Evolutionary conservation across 2,888 invertebrate genomes (phyloP).

Genomic region (Bellardia pandia): DNA sequence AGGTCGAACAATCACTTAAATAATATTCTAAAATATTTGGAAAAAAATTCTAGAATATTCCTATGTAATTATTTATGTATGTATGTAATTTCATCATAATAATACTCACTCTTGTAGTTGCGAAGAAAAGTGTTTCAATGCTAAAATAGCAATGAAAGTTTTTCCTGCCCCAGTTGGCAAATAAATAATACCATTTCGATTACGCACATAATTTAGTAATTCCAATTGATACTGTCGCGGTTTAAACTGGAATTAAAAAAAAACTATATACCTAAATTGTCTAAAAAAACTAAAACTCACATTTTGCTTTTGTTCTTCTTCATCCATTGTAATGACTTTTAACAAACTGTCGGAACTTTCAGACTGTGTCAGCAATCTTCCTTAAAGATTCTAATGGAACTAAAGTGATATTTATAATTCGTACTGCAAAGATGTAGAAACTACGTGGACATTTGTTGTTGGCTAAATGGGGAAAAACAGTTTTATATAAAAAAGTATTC

Average conservation of each 20-base stretch:
- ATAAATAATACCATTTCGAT: constrained; percentile 94
- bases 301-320: not conserved
- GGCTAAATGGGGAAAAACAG: constrained; percentile 33
- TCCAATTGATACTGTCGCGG: constrained; percentile 81
- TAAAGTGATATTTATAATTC: not conserved
- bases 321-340: constrained; percentile 4
- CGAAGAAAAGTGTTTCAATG: constrained; percentile 82
- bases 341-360: not conserved
- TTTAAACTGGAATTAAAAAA: constrained; percentile 64
- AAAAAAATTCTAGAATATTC: not conserved
- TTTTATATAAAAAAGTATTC: not conserved
- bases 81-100: not conserved
- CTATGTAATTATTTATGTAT: too few relatives aligned
- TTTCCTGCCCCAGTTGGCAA: constrained; percentile 97
- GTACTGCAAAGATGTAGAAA: not conserved
- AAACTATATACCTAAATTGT: not conserved
- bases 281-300: not conserved
- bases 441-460: constrained; percentile 30
- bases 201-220: constrained; percentile 81
- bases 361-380: not conserved
- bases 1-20: too few relatives aligned
- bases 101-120: constrained; percentile 81
- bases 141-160: constrained; percentile 93
- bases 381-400: not conserved
- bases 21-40: not conserved